These are phyloP conservation scores for Rhinogobio ventralis DNA, from an alignment of 2,797 vertebrate species.

Conservation along the genomic window DNA sequence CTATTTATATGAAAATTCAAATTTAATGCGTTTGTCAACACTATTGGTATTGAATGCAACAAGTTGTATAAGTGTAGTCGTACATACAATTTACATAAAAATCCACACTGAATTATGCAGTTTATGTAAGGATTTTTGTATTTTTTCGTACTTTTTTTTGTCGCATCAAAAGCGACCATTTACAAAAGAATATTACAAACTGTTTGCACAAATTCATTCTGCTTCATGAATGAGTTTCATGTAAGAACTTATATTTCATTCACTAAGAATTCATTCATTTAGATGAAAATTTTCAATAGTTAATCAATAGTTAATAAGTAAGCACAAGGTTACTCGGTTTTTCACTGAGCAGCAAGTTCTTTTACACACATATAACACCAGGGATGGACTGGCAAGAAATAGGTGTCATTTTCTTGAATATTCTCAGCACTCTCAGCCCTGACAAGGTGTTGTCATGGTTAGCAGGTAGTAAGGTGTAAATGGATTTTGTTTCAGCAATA, in stretches of 20 bases:
- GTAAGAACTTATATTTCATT: background rate
- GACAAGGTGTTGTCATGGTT: conserved; percentile 3
- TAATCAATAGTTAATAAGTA: background rate
- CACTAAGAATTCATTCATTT: background rate
- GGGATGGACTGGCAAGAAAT: background rate
- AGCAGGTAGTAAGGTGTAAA: conserved; percentile 34
- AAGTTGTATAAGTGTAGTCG: background rate
- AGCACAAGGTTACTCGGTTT: background rate
- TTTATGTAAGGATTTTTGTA: background rate
- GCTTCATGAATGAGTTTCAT: background rate
- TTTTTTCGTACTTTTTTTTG: background rate
- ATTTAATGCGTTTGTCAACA: background rate
- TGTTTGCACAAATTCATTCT: background rate
- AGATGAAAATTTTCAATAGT: background rate
- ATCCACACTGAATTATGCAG: background rate
- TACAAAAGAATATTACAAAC: background rate
- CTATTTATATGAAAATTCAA: accelerated
- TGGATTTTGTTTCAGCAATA: conserved; percentile 35
- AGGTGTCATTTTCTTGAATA: conserved; percentile 3
- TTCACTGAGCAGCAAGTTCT: background rate
- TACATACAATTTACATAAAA: background rate
- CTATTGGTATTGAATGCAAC: background rate
- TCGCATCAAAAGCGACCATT: background rate
- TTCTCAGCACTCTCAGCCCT: background rate
- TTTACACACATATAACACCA: background rate